Conservation (phyloP, 2,113 vertebrate genomes). For the Athene cunicularia region DNA sequence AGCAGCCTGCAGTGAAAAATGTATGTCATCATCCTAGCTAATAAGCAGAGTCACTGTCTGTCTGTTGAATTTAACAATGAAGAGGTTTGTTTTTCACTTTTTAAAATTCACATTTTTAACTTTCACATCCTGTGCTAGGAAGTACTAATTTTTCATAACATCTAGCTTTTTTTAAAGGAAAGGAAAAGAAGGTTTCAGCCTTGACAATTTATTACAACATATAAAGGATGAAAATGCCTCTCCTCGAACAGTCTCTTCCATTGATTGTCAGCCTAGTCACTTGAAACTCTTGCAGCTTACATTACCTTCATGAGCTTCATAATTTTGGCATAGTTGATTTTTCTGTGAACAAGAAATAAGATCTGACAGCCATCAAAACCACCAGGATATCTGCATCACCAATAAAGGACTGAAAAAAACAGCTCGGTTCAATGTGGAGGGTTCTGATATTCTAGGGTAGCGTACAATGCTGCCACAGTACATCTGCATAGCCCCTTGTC, state of each 20-base stretch:
- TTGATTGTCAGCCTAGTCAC: neutral
- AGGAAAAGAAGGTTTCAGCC: neutral
- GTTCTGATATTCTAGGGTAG: neutral
- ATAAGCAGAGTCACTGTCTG: neutral
- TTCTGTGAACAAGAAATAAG: neutral
- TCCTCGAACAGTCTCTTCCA: neutral
- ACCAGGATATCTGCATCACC: neutral
- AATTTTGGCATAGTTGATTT: neutral
- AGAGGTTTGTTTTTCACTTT: neutral
- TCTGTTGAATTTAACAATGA: neutral
- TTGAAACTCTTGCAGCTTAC: neutral
- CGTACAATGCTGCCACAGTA: neutral
- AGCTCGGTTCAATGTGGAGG: neutral
- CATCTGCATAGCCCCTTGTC: neutral
- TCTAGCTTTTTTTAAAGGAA: neutral
- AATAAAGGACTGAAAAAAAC: neutral
- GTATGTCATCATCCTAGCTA: neutral
- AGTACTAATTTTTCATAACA: neutral
- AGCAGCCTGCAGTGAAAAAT: neutral
- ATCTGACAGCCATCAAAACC: neutral
- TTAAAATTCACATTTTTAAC: neutral
- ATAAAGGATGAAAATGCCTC: neutral
- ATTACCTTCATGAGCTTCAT: neutral
- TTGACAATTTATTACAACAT: neutral
- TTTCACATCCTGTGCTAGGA: neutral